A percentile compares a stretch with the other conserved stretches of the same genome.
These are phyloP conservation scores for Heliconius charithonia DNA, from an alignment of 2,888 invertebrate genomes.

Conservation along the genomic window DNA sequence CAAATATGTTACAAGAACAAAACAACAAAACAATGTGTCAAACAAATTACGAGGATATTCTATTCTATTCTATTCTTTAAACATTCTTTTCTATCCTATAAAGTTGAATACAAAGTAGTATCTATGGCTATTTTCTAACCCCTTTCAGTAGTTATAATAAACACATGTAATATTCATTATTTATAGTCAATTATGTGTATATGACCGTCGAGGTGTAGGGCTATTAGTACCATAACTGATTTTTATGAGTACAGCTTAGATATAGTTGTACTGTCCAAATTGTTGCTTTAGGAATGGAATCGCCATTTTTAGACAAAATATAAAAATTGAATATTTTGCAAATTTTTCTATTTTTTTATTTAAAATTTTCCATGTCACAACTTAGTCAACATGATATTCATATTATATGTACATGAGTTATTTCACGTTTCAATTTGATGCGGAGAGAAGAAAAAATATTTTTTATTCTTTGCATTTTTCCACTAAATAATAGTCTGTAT, in stretches of 20 bases:
- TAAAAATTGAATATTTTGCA: neutral
- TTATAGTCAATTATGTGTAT: conserved; percentile 82
- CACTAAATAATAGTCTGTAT: too few species aligned
- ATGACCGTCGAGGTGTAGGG: conserved; percentile 65
- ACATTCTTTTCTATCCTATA: conserved; percentile 35
- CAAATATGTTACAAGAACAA: conserved; percentile 15
- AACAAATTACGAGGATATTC: conserved; percentile 43
- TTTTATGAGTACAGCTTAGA: conserved; percentile 60
- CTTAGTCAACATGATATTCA: too few species aligned
- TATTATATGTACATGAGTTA: too few species aligned
- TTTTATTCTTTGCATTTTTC: too few species aligned
- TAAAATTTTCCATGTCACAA: too few species aligned
- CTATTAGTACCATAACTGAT: conserved; percentile 63
- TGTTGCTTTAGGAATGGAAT: neutral
- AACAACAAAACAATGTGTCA: conserved; percentile 26
- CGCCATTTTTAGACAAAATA: neutral
- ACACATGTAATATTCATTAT: conserved; percentile 78
- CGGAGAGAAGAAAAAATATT: neutral
- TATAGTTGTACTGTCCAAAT: conserved; percentile 64
- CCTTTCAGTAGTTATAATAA: conserved; percentile 63
- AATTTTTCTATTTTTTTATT: neutral
- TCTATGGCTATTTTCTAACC: conserved; percentile 53
- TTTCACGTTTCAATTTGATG: neutral
- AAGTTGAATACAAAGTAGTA: conserved; percentile 30
- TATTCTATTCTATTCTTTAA: conserved; percentile 34